Base-by-base conservation (phyloP, 2,797 vertebrate species). In the Pangasius macronema region DNA sequence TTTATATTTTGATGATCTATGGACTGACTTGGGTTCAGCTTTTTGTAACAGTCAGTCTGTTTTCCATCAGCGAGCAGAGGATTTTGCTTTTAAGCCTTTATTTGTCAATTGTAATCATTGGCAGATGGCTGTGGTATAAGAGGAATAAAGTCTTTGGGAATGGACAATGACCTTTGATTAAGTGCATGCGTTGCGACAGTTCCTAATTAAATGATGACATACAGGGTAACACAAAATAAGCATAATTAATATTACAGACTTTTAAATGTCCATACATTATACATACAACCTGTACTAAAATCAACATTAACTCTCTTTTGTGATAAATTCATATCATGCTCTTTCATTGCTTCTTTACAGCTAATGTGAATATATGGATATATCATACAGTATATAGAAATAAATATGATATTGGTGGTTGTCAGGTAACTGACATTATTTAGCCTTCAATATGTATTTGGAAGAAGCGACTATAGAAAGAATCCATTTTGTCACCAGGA, bases 391-490 rank as follows among this genome's bases (percentile, higher is more conserved):
- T 77, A 18, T 30, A 77, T 33, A 33, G 6, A 55, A 55, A 77
- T 49, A 49, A 49, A 49, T 49, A 36, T 55, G 7, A 18, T 81
- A 24, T 39, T 14, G 42, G 84, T 46, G 70, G 46, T 83, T 88
- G 3, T 22, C 57, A 65, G 51, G 59, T 77, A 83, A 81, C 65
- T 86, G 70, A 49, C 73, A 85, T 85, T 68, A 89, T 87, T 89
- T 89, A 83, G 70, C 82, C 82, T 53, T 70, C 55, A 85, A 72
- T 84, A 81, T 82, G 85, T 27, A 22, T 53, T 55, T 83, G 77
- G 82, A 84, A 88, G 72, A 85, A 87, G 77, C 70, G 75, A 83
- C 77, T 82, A 77, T 81, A 55, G 63, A 70, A 85, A 70, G 57
- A 84, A 68, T 67, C 61, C 42, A 76, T 85, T 87, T 85, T 73